Evolutionary conservation across 2,797 vertebrate genomes (phyloP).

Genomic region (Huso huso): DNA sequence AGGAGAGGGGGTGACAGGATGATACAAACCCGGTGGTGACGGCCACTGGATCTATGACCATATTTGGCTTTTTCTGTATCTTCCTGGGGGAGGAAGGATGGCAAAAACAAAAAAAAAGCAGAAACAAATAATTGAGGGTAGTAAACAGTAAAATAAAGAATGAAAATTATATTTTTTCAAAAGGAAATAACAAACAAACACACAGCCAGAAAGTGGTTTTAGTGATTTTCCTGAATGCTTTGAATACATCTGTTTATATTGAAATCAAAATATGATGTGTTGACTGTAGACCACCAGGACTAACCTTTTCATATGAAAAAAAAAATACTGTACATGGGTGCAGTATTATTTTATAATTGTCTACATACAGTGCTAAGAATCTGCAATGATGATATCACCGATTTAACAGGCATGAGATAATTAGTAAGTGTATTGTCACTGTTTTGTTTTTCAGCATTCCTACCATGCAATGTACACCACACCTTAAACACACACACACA

Average conservation of each 20-base stretch:
- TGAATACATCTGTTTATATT: too few relatives aligned
- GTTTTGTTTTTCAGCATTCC: too few relatives aligned
- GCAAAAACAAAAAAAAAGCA: conserved; percentile 9
- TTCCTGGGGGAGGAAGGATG: conserved; percentile 67
- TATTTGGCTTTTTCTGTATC: conserved; percentile 83
- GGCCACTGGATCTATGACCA: conserved; percentile 65
- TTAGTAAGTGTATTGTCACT: too few relatives aligned
- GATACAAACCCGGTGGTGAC: conserved; percentile 81
- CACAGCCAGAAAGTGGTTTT: conserved; percentile 4
- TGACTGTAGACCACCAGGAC: too few relatives aligned
- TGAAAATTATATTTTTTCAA: background rate
- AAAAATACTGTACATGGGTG: too few relatives aligned
- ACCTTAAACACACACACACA: conserved; percentile 5
- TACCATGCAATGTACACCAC: background rate
- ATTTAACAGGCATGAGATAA: too few relatives aligned
- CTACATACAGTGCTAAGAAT: too few relatives aligned
- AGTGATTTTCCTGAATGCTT: background rate
- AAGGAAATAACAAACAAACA: background rate
- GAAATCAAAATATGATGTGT: too few relatives aligned
- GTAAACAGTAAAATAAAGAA: conserved; percentile 1
- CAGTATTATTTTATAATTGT: too few relatives aligned
- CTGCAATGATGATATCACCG: too few relatives aligned
- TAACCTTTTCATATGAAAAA: too few relatives aligned
- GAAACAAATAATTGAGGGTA: background rate
- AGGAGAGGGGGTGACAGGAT: conserved; percentile 26